A percentile compares a stretch with the other conserved stretches of the same genome.
These are phyloP conservation scores for Gisinianus flammeolus DNA, from an alignment of 2,888 invertebrate genomes.

Conservation along the genomic window DNA sequence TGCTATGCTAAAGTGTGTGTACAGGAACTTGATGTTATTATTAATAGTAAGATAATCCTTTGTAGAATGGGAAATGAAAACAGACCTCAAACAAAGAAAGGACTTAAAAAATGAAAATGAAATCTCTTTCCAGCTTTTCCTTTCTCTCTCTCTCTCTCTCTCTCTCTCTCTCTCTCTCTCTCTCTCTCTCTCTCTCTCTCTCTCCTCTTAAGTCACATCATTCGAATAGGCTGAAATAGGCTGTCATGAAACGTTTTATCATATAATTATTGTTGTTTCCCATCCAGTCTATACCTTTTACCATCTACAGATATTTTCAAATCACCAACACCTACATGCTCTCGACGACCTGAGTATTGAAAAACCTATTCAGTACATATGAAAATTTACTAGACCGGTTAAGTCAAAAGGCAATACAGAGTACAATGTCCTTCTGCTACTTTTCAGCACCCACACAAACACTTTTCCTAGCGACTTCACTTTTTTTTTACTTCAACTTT, in stretches of 20 bases:
- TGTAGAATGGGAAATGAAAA: conserved; percentile 2
- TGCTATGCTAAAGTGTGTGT: too few species aligned
- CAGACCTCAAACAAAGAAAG: neutral
- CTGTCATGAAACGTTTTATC: too few species aligned
- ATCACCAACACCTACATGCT: conserved; percentile 1
- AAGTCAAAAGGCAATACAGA: neutral
- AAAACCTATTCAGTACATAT: neutral
- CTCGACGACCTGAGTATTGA: neutral
- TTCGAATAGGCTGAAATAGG: too few species aligned
- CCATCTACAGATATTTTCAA: neutral
- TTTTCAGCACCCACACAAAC: conserved; percentile 16
- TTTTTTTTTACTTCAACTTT: conserved; percentile 10
- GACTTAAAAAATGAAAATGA: neutral
- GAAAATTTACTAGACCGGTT: conserved; percentile 1
- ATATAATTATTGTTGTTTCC: too few species aligned
- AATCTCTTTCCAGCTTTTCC: too few species aligned
- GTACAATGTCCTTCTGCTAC: conserved; percentile 11
- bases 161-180: neutral
- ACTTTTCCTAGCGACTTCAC: conserved; percentile 1
- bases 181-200: neutral
- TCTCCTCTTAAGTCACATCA: neutral
- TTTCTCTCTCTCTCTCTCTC: neutral
- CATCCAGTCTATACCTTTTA: neutral
- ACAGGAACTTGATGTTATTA: too few species aligned
- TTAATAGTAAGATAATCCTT: neutral